These are phyloP conservation scores for Myotis myotis DNA, from an alignment of 2,797 vertebrate species.

Conservation along the genomic window DNA sequence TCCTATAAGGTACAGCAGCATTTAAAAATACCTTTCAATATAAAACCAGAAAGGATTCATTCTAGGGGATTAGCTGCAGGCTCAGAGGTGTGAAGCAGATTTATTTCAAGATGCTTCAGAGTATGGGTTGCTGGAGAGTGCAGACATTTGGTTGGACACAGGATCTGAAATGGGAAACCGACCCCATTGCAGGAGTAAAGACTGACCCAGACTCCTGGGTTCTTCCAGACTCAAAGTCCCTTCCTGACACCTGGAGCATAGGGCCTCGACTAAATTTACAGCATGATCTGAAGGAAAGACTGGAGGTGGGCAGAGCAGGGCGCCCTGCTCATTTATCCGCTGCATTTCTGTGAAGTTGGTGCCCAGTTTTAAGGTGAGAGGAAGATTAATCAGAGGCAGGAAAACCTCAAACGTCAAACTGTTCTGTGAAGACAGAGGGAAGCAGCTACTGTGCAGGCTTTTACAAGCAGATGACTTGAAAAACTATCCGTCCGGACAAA, in stretches of 20 bases:
- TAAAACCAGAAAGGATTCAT: not conserved
- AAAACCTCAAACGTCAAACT: slow-evolving; percentile 16
- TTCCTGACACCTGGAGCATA: not conserved
- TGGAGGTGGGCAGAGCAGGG: not conserved
- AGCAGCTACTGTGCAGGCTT: not conserved
- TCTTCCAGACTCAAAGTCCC: not conserved
- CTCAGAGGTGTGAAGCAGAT: not conserved
- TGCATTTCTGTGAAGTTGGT: not conserved
- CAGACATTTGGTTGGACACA: not conserved
- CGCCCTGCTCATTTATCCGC: not conserved
- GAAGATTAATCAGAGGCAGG: not conserved
- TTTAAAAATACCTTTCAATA: not conserved
- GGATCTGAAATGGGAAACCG: not conserved
- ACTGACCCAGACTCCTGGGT: not conserved
- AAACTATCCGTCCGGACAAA: not conserved
- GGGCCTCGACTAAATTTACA: not conserved
- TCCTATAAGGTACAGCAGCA: not conserved
- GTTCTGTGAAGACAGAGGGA: not conserved
- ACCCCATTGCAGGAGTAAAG: not conserved
- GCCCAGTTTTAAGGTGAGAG: not conserved
- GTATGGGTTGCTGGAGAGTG: not conserved
- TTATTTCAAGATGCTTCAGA: not conserved
- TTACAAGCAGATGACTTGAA: not conserved
- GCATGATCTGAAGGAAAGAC: not conserved
- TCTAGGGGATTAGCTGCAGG: not conserved